Conservation (phyloP, 2,888 invertebrate species). For the Heliconius charithonia region DNA sequence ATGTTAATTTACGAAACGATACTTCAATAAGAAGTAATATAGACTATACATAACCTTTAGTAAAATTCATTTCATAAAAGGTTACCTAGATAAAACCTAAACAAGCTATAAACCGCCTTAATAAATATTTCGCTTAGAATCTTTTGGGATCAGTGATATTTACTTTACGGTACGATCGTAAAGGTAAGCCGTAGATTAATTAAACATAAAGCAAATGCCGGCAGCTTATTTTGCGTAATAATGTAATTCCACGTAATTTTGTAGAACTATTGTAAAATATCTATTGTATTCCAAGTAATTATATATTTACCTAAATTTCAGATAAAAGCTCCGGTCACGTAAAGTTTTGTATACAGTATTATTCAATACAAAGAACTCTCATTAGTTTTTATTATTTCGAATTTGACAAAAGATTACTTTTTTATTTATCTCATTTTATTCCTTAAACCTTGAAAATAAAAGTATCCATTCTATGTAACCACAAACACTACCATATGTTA, state of each 20-base stretch:
- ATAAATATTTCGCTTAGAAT: slow-evolving; percentile 65
- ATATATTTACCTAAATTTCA: neutral
- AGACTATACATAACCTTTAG: slow-evolving; percentile 48
- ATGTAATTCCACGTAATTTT: neutral
- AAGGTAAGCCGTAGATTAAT: slow-evolving; percentile 49
- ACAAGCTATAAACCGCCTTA: slow-evolving; percentile 68
- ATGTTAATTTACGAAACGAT: neutral
- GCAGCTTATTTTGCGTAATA: slow-evolving; percentile 24
- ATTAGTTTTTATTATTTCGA: neutral
- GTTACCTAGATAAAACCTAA: slow-evolving; percentile 56
- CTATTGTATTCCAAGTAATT: neutral
- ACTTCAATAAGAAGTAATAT: neutral
- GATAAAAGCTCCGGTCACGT: neutral
- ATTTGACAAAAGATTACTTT: neutral
- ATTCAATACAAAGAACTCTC: neutral
- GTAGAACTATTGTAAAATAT: neutral
- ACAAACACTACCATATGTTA: neutral
- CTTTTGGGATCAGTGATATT: slow-evolving; percentile 67
- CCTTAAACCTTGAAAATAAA: neutral
- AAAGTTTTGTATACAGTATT: neutral
- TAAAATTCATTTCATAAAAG: slow-evolving; percentile 56
- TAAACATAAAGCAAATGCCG: slow-evolving; percentile 16
- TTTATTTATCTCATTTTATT: neutral
- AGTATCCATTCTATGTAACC: neutral
- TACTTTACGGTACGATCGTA: slow-evolving; percentile 68